Evolutionary conservation across 1,140 invertebrate species (phyloP).

Genomic region (Diuraphis noxia): DNA sequence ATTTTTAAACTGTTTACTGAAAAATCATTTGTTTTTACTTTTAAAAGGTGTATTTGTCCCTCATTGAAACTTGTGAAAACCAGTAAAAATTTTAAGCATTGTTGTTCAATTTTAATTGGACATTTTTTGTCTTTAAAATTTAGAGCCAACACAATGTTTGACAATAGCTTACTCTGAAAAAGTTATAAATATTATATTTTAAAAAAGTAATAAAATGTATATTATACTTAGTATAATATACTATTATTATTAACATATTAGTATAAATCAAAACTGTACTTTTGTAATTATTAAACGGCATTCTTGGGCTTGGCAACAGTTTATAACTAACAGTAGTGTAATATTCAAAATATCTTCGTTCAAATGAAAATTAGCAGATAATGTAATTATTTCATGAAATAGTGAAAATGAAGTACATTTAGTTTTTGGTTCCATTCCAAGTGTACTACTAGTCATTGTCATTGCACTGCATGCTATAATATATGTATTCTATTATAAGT

Average conservation of each 20-base stretch:
- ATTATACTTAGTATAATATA: too few species aligned
- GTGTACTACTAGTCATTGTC: conserved; percentile 34
- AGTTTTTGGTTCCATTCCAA: conserved; percentile 32
- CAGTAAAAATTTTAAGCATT: conserved; percentile 10
- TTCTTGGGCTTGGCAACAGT: conserved; percentile 43
- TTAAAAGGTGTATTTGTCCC: conserved; percentile 38
- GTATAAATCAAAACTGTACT: not conserved
- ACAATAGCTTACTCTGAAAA: conserved; percentile 24
- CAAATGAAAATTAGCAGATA: not conserved
- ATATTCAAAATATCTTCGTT: not conserved
- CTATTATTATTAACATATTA: not conserved
- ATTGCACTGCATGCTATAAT: conserved; percentile 33
- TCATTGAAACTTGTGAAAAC: conserved; percentile 1
- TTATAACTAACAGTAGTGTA: not conserved
- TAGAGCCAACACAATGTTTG: not conserved
- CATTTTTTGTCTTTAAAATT: conserved; percentile 30
- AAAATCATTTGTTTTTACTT: conserved; percentile 10
- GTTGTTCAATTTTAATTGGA: conserved; percentile 3
- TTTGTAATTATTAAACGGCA: conserved; percentile 22
- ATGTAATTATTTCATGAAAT: conserved; percentile 35
- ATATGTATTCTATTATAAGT: not conserved
- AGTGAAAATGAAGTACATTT: conserved; percentile 31
- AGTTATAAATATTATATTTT: not conserved
- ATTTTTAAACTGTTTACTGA: not conserved
- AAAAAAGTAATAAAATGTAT: not conserved